Percentiles rank a stretch among this genome's conserved stretches.
Conservation (phyloP, 2,113 vertebrate species). For the Protobothrops mucrosquamatus region DNA sequence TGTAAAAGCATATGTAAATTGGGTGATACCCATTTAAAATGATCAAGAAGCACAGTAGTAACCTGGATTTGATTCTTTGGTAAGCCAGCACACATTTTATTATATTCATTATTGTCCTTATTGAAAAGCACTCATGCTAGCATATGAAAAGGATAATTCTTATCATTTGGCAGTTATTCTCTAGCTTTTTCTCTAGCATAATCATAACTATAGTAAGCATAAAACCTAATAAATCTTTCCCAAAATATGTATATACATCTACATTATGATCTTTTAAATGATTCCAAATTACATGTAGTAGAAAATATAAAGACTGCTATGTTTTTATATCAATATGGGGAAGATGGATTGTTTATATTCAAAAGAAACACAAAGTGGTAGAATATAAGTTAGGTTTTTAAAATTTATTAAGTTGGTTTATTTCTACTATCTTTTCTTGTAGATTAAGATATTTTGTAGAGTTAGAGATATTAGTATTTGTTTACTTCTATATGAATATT, state of each 20-base stretch:
- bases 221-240: too few relatives aligned
- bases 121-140: not conserved
- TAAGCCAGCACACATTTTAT: not conserved
- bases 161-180: not conserved
- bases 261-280: not conserved
- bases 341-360: too few relatives aligned
- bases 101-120: not conserved
- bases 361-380: too few relatives aligned
- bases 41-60: not conserved
- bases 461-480: too few relatives aligned
- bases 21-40: not conserved
- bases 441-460: too few relatives aligned
- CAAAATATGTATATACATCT: not conserved
- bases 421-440: too few relatives aligned
- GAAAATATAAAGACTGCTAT: not conserved
- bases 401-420: too few relatives aligned
- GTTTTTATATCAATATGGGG: too few relatives aligned
- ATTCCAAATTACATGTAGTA: not conserved
- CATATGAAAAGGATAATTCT: constrained; percentile 6
- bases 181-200: not conserved
- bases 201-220: not conserved
- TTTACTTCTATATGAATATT: too few relatives aligned
- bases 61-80: not conserved
- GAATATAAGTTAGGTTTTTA: too few relatives aligned
- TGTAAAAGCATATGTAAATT: not conserved